Evolutionary conservation across 2,113 vertebrate species (phyloP), one percentile per base, ranked within the genome.

Genomic region (Tetraodon nigroviridis): DNA sequence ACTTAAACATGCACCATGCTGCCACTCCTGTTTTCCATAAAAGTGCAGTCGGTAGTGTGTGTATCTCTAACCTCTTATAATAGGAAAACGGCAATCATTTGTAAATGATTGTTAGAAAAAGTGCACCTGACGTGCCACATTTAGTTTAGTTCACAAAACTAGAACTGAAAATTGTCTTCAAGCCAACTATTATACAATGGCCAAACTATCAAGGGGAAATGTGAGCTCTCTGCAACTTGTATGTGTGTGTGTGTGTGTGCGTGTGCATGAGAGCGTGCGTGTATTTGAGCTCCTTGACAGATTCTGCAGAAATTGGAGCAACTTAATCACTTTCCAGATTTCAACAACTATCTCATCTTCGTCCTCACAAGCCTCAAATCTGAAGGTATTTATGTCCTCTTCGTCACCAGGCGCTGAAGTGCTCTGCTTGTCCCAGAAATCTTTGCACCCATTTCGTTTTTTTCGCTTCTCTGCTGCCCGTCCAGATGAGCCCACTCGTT

Each of bases 281-380:
- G 7, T 21, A 22, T 52, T 60, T 70, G 19, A 65, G 41, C 16
- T 88, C 89, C 90, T 93, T 91, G 89, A 91, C 87, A 4, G 24
- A 71, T 3, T 5, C 61, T 49, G 2, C 80, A 97, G 95, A 97
- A 97, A 92, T 88, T 97, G 83, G 95, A 97, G 81, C 95, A 97
- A 70, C 91, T 97, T 37, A 97, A 97, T 74, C 95, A 97, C 71
- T 97, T 92, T 84, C 95, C 95, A 0, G 95, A 97, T 81, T 97
- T 97, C 85, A 96, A 97, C 89, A 97, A 96, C 83, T 97, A 97
- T 89, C 87, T 97, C 69, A 97, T 97, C 72, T 97, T 97, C 17
- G 94, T 97, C 48, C 89, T 97, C 67, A 97, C 95, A 0, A 92
- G 94, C 68, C 92, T 97, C 24, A 97, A 95, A 75, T 94, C 94